Evolutionary conservation across 2,888 invertebrate genomes (phyloP).

Genomic region (Philonicus albiceps): DNA sequence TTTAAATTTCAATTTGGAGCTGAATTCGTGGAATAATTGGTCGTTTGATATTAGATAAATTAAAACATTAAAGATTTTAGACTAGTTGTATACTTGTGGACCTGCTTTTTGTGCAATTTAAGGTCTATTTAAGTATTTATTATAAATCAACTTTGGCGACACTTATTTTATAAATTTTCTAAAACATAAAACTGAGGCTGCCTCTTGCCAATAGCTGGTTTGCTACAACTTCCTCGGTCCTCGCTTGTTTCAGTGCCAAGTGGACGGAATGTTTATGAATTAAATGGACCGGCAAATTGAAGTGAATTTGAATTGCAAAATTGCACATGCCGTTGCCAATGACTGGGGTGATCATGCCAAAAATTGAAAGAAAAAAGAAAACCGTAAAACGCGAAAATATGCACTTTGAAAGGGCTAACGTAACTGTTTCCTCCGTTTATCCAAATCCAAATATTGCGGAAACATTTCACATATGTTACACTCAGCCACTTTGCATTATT

Average conservation of each 20-base stretch:
- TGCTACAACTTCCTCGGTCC: neutral
- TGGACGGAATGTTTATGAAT: neutral
- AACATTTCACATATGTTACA: neutral
- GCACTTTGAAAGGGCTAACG: neutral
- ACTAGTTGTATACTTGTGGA: too few species aligned
- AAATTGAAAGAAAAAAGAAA: neutral
- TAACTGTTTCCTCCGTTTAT: neutral
- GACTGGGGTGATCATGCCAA: neutral
- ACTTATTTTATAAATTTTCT: neutral
- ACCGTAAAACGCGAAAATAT: neutral
- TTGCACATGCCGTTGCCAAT: neutral
- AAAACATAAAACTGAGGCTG: too few species aligned
- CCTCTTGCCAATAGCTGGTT: neutral
- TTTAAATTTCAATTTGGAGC: too few species aligned
- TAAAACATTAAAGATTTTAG: too few species aligned
- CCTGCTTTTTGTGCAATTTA: too few species aligned
- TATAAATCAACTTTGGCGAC: too few species aligned
- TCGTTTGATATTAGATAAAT: too few species aligned
- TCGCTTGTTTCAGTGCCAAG: neutral
- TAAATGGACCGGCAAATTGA: slow-evolving; percentile 14
- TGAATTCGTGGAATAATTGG: too few species aligned
- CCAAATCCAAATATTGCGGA: neutral
- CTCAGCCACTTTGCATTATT: neutral
- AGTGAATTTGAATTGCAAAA: slow-evolving; percentile 14
- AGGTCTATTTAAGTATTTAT: too few species aligned